Evolutionary conservation across 2,113 vertebrate genomes (phyloP), one percentile per base, ranked within the genome.

Genomic region (Turnix velox): DNA sequence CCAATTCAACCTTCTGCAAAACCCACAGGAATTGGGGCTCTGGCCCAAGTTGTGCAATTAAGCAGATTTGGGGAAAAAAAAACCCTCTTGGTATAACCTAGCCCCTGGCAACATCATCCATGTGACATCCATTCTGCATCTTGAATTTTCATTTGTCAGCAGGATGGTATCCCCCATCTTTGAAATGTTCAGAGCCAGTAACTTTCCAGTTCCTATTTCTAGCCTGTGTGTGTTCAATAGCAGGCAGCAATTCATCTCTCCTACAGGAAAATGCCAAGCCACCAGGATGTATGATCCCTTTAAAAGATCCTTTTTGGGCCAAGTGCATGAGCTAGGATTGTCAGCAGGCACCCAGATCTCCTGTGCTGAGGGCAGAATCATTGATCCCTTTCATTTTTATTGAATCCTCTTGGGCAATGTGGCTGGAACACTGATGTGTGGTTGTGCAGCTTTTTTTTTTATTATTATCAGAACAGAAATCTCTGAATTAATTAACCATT

Each of bases 401-500:
- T 82, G 74, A 63, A 73, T 25, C 28, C 33, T 95, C 19, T 46
- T 42, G 67, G 67, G 82, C 72, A 91, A 31, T 57, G 24, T 25
- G 55, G 46, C 39, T 87, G 46, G 79, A 77, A 24, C 46, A 37
- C 45, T 66, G 65, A 55, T 3, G 5, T 95, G 74, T 68, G 80
- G 52, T 77, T 73, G 39, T 90, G 80, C 84, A 67, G 69, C 49
- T 92, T 89, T 80, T 87, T n/a, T n/a, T n/a, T n/a, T n/a, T n/a
- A n/a, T n/a, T n/a, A n/a, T n/a, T 46, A 33, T 93, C 37, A 2
- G 59, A 78, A 62, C 74, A 57, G n/a, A 74, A 51, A 91, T 67
- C 92, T 94, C 90, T 0, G 7, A 30, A 90, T 94, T 97, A 95
- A 97, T 91, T 94, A 94, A 84, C 78, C 62, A 39, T 97, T 97